A percentile compares a stretch with the other conserved stretches of the same genome.
phyloP scores from a whole-genome alignment of 2,888 invertebrate genomes.

The Operophtera brumata region DNA sequence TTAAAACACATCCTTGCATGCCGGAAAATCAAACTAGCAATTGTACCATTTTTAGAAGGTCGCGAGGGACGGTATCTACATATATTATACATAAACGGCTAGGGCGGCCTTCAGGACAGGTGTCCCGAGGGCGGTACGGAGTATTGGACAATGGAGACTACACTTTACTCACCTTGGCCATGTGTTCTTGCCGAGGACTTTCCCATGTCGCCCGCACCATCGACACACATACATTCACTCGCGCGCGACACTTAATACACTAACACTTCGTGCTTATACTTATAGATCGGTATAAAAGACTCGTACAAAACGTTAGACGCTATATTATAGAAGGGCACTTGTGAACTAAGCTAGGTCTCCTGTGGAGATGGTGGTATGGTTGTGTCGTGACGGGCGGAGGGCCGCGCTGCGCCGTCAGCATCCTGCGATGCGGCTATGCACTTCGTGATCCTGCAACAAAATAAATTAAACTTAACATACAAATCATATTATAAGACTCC shows the following conservation, averaged over 20 bases:
- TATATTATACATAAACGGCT: conserved; percentile 31
- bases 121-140: conserved; percentile 44
- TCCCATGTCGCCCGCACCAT: conserved; percentile 81
- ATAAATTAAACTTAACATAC: not conserved
- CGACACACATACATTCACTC: conserved; percentile 72
- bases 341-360: conserved; percentile 70
- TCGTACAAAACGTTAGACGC: conserved; percentile 77
- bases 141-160: conserved; percentile 34
- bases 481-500: not conserved
- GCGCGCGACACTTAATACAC: conserved; percentile 67
- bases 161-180: conserved; percentile 75
- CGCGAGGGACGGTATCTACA: conserved; percentile 20
- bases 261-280: conserved; percentile 72
- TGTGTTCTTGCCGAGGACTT: conserved; percentile 81
- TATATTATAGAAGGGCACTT: conserved; percentile 78
- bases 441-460: conserved; percentile 70
- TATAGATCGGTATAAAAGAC: conserved; percentile 77
- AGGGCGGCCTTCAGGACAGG: conserved; percentile 51
- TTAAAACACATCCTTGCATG: not conserved
- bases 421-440: conserved; percentile 67
- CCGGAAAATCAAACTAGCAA: conserved; percentile 12
- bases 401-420: conserved; percentile 80
- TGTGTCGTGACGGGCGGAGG: conserved; percentile 74
- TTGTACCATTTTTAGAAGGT: conserved; percentile 26
- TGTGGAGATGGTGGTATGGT: conserved; percentile 72